A percentile compares a stretch with the other conserved stretches of the same genome.
These are phyloP conservation scores for Tetraodon nigroviridis DNA, from an alignment of 2,113 vertebrate species.

Conservation along the genomic window DNA sequence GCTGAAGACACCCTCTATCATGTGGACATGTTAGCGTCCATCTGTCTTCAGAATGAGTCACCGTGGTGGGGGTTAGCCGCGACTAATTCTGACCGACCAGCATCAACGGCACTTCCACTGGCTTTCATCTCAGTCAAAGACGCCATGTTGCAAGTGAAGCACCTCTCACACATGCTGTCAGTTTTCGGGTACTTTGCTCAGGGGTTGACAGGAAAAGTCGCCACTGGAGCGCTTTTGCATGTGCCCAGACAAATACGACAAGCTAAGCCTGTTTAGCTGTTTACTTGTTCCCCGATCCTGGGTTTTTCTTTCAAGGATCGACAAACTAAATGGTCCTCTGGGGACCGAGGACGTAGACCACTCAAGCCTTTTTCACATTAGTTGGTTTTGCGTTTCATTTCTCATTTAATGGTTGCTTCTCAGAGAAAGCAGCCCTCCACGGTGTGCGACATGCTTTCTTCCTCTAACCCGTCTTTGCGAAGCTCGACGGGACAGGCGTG, in stretches of 20 bases:
- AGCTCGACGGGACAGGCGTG: slow-evolving; percentile 36
- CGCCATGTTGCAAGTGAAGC: no score
- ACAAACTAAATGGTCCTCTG: slow-evolving; percentile 57
- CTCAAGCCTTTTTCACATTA: slow-evolving; percentile 35
- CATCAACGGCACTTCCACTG: no score
- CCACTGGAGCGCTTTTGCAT: slow-evolving; percentile 14
- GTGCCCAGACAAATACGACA: slow-evolving; percentile 18
- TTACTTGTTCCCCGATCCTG: slow-evolving; percentile 42
- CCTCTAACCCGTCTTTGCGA: slow-evolving; percentile 9
- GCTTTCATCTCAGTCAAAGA: no score
- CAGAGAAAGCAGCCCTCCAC: slow-evolving; percentile 27
- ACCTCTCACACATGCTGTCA: not conserved
- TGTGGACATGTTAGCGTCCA: slow-evolving; percentile 1
- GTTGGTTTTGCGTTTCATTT: slow-evolving; percentile 53
- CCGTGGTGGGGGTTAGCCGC: slow-evolving; percentile 42
- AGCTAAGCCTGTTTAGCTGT: slow-evolving; percentile 39
- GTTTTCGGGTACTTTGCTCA: not conserved
- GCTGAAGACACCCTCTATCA: slow-evolving; percentile 17
- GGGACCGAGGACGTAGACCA: slow-evolving; percentile 25
- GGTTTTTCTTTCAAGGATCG: slow-evolving; percentile 61
- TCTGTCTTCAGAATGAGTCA: slow-evolving; percentile 55
- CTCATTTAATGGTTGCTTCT: slow-evolving; percentile 47
- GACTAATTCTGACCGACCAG: slow-evolving; percentile 52
- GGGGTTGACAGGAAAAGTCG: not conserved
- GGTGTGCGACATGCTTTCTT: slow-evolving; percentile 29